Evolutionary conservation across 2,113 vertebrate genomes (phyloP).

Genomic region (Crypturellus undulatus): DNA sequence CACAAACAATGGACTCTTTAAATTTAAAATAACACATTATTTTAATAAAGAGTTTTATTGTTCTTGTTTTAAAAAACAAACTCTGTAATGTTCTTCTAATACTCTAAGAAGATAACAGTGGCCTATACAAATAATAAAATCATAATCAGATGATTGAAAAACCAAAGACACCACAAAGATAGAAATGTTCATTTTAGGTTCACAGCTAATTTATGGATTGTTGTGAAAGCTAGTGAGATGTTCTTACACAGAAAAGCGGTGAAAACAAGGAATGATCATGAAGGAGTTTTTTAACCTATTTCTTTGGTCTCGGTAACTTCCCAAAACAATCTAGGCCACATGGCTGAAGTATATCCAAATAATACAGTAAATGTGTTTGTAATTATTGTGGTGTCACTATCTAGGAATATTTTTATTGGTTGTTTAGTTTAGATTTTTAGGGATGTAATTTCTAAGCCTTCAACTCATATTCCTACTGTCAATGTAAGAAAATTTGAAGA

Average conservation of each 20-base stretch:
- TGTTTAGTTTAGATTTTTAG: neutral
- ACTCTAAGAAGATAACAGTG: neutral
- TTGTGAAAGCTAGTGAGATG: neutral
- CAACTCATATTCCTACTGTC: neutral
- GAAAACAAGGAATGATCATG: neutral
- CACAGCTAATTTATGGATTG: neutral
- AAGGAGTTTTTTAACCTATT: neutral
- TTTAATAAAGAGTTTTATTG: constrained; percentile 22
- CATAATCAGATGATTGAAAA: constrained; percentile 1
- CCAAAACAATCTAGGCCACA: neutral
- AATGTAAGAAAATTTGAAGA: neutral
- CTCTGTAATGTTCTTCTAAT: neutral
- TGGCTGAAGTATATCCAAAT: neutral
- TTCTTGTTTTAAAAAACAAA: neutral
- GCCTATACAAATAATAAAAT: neutral
- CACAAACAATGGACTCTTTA: constrained; percentile 13
- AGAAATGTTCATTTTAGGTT: neutral
- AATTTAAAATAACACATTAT: constrained; percentile 38
- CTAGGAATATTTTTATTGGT: neutral
- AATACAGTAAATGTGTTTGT: neutral
- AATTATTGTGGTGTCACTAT: neutral
- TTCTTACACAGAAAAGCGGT: neutral
- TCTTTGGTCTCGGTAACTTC: neutral
- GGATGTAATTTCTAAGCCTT: neutral
- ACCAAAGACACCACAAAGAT: neutral